Conservation (phyloP, 2,888 invertebrate species). For the Protodeltote pygarga region DNA sequence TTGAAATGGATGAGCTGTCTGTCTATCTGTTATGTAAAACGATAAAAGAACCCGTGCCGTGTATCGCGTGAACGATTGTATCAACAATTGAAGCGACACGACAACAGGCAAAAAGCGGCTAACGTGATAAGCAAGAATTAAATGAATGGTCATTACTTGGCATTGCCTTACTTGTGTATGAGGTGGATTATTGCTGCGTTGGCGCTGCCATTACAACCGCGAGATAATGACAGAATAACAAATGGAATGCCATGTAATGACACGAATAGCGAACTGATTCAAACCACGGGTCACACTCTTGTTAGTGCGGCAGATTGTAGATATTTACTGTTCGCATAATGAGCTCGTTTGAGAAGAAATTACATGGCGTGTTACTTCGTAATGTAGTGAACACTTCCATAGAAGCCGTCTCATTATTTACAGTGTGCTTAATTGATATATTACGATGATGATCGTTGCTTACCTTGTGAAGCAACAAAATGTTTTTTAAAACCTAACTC, state of each 20-base stretch:
- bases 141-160: constrained; percentile 60
- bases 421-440: constrained; percentile 32
- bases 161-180: constrained; percentile 60
- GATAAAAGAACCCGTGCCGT: constrained; percentile 23
- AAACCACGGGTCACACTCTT: constrained; percentile 25
- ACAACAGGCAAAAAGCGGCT: constrained; percentile 40
- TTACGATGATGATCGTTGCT: constrained; percentile 8
- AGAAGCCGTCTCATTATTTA: constrained; percentile 20
- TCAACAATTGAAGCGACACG: constrained; percentile 36
- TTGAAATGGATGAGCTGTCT: constrained; percentile 18
- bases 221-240: constrained; percentile 42
- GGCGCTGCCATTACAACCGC: constrained; percentile 26
- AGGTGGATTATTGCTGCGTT: constrained; percentile 39
- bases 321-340: constrained; percentile 14
- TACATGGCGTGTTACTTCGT: constrained; percentile 24
- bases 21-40: constrained; percentile 37
- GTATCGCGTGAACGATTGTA: constrained; percentile 29
- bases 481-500: constrained; percentile 13
- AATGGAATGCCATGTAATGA: constrained; percentile 30
- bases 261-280: constrained; percentile 31
- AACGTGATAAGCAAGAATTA: constrained; percentile 59
- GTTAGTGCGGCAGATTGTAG: constrained; percentile 29
- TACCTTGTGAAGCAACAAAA: constrained; percentile 25
- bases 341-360: constrained; percentile 29
- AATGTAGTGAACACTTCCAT: constrained; percentile 4